Conservation (phyloP, 2,797 vertebrate species). For the Delichon dasypus region DNA sequence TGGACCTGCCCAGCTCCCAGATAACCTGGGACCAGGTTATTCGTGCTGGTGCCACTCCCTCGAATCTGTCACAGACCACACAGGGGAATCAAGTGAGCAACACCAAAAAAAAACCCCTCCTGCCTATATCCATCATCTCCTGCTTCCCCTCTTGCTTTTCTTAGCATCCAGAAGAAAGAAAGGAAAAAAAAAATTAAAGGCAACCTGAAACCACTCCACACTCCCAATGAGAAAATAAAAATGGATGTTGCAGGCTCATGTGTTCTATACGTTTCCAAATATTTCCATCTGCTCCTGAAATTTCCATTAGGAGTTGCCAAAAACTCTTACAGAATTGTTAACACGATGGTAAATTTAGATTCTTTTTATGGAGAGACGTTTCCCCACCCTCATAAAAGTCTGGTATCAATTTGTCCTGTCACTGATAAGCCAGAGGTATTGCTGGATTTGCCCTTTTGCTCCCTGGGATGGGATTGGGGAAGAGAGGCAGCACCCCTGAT, state of each 20-base stretch:
- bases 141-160: conserved; percentile 54
- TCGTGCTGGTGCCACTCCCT: not conserved
- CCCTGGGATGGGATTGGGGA: not conserved
- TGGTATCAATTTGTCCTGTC: conserved; percentile 62
- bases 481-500: not conserved
- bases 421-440: conserved; percentile 68
- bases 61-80: conserved; percentile 5
- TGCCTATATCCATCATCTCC: conserved; percentile 8
- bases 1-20: not conserved
- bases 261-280: conserved; percentile 75
- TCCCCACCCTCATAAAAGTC: conserved; percentile 52
- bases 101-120: not conserved
- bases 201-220: conserved; percentile 51
- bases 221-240: conserved; percentile 72
- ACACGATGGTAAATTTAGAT: conserved; percentile 71
- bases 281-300: conserved; percentile 78
- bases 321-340: conserved; percentile 74
- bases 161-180: conserved; percentile 52
- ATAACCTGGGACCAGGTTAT: not conserved
- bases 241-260: conserved; percentile 70
- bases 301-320: conserved; percentile 76
- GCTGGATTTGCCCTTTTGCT: conserved; percentile 55
- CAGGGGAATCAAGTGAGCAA: not conserved
- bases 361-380: conserved; percentile 63
- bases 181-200: conserved; percentile 23